phyloP scores from a whole-genome alignment of 2,113 vertebrate genomes.

The Lepus timidus region DNA sequence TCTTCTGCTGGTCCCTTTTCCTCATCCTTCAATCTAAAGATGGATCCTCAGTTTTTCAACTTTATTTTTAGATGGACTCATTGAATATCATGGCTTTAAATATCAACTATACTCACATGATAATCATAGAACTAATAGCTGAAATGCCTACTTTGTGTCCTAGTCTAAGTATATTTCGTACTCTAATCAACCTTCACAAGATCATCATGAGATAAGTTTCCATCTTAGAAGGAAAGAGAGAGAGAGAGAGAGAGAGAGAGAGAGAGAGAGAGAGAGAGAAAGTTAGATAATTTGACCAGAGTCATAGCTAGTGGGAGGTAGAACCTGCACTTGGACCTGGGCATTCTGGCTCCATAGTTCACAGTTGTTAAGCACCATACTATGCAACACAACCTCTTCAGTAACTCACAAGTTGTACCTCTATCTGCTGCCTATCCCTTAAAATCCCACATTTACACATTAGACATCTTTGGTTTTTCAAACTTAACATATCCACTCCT shows the following conservation, averaged over 20 bases:
- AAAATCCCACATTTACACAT: slow-evolving; percentile 18
- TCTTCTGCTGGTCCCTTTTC: not conserved
- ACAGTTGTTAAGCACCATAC: not conserved
- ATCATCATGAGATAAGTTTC: not conserved
- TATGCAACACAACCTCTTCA: not conserved
- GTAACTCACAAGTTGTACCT: not conserved
- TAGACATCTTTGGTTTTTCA: not conserved
- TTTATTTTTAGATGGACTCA: not conserved
- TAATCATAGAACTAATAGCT: not conserved
- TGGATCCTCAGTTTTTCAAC: not conserved
- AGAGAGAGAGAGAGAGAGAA: not conserved
- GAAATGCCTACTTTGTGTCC: not conserved
- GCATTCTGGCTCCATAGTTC: not conserved
- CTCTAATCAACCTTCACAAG: not conserved
- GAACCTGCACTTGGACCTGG: not conserved
- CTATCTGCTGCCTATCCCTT: not conserved
- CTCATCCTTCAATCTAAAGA: not conserved
- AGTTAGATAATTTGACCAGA: not conserved
- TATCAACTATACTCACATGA: not conserved
- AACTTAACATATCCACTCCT: not conserved
- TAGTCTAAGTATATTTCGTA: not conserved
- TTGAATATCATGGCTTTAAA: not conserved
- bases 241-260: not conserved
- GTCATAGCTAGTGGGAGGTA: not conserved
- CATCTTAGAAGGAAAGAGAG: not conserved